Conservation (phyloP, 2,797 vertebrate species). For the Enteromius unitaeniatus region DNA sequence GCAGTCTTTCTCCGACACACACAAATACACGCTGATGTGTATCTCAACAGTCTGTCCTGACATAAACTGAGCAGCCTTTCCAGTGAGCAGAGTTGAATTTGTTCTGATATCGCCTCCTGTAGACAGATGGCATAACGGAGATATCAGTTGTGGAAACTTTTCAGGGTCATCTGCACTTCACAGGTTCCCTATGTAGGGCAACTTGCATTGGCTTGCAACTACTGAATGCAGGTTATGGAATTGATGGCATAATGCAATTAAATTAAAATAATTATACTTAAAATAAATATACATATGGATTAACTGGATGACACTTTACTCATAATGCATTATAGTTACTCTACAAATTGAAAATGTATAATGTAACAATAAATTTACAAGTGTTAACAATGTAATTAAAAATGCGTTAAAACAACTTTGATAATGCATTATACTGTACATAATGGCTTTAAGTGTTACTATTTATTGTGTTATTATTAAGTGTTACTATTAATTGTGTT, state of each 20-base stretch:
- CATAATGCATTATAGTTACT: not conserved
- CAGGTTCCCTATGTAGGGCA: not conserved
- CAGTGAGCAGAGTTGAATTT: conserved; percentile 9
- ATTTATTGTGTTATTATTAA: not conserved
- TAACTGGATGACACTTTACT: too few species aligned
- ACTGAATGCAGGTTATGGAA: not conserved
- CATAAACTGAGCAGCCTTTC: conserved; percentile 26
- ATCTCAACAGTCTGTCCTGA: conserved; percentile 14
- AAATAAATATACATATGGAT: not conserved
- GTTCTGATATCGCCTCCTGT: conserved; percentile 1
- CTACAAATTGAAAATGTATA: too few species aligned
- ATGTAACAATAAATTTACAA: too few species aligned
- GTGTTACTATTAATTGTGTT: not conserved
- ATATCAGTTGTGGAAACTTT: conserved; percentile 12
- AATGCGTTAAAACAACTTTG: not conserved
- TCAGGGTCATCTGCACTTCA: conserved; percentile 15
- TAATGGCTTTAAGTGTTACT: not conserved
- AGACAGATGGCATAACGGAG: conserved; percentile 16
- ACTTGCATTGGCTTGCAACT: not conserved
- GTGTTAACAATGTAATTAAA: too few species aligned
- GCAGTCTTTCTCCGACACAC: conserved; percentile 48
- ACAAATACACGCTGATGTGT: conserved; percentile 24
- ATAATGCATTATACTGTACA: not conserved
- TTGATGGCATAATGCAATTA: not conserved
- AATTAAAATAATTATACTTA: not conserved